Conservation (phyloP, 1,140 invertebrate genomes). For the Lepidurus arcticus region DNA sequence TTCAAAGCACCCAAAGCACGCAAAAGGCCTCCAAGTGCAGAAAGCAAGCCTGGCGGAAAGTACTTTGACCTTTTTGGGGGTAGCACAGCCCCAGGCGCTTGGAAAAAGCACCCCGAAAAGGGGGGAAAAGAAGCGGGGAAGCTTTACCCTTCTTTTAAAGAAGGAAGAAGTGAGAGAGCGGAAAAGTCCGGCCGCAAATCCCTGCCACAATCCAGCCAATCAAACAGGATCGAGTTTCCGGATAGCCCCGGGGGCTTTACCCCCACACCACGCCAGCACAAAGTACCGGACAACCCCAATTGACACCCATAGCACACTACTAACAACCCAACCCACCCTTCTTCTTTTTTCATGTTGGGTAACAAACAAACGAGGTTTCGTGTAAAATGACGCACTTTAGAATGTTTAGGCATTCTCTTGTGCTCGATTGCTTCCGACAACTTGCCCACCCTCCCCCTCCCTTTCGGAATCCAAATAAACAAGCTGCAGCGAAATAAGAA, state of each 20-base stretch:
- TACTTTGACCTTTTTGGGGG: too few species aligned
- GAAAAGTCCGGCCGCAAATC: not conserved
- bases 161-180: not conserved
- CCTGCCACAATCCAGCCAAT: not conserved
- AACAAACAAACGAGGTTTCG: not conserved
- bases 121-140: too few species aligned
- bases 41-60: too few species aligned
- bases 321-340: not conserved
- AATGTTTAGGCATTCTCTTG: slow-evolving; percentile 18
- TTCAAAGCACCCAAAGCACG: too few species aligned
- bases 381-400: not conserved
- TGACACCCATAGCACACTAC: not conserved
- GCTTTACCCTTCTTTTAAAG: not conserved
- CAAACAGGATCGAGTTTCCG: slow-evolving; percentile 7
- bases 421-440: not conserved
- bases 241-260: not conserved
- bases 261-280: not conserved
- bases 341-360: not conserved
- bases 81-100: too few species aligned
- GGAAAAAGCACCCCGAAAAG: too few species aligned
- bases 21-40: too few species aligned
- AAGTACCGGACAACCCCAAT: slow-evolving; percentile 13
- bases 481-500: not conserved
- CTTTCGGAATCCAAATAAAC: slow-evolving; percentile 6
- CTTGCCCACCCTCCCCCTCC: not conserved